Evolutionary conservation across 2,113 vertebrate species (phyloP), one percentile per base, ranked within the genome.

Genomic region (Larimichthys crocea): DNA sequence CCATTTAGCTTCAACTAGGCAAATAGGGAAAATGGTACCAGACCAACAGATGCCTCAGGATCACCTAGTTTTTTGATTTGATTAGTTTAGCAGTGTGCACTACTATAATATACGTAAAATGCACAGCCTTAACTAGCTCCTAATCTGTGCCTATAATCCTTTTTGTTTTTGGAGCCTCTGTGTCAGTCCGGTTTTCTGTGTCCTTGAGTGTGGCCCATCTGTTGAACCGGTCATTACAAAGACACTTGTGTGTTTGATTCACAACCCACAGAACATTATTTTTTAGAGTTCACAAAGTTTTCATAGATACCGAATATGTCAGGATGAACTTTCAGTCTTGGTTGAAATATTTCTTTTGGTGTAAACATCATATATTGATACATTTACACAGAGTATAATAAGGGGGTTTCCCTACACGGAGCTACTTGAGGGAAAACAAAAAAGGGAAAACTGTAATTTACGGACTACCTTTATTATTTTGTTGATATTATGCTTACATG

Each of bases 11-110:
- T 60, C 40, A 56, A 44, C 7, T 24, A 5, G 44, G 24, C 10
- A 61, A 52, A 46, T 61, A 50, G 19, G 44, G 24, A 5, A 61
- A 52, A 56, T 69, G 60, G 19, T 29, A 64, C 42, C 40, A 72
- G 22, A 49, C 20, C 42, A 40, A 11, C 6, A 22, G 3, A 42
- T n/a, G 31, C 35, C 56, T 10, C 31, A 20, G 50, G 9, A 24
- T 48, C 35, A 48, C 16, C 55, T 16, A 26, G n/a, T 10, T 20
- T 44, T 44, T 48, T 55, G 8, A 0, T 42, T 53, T 61, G 66
- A 79, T 79, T 63, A 31, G 24, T 64, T 56, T 57, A n/a, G 11
- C 10, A 55, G 6, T 22, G 2, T 24, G 46, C 44, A 24, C 10
- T 16, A 68, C 6, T 26, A 26, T 40, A 68, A 48, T 22, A 42